Base-by-base conservation (phyloP, 2,113 vertebrate genomes). In the Ictalurus punctatus region DNA sequence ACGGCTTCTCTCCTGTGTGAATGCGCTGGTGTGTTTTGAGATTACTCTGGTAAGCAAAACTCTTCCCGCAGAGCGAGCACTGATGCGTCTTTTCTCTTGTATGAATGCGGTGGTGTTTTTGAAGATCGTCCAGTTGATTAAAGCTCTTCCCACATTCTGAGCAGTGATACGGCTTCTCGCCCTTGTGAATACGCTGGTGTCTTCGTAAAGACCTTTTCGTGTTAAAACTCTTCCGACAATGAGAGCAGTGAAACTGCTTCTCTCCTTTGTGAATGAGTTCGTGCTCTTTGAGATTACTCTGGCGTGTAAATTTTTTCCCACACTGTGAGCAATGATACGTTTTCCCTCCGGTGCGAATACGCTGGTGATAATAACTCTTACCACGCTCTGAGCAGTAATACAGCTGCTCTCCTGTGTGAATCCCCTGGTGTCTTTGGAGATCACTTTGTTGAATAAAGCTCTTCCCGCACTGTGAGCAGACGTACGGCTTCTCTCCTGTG, bases 201-300 rank as follows among this genome's bases (percentile, higher is more conserved):
- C 71, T 37, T 10, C 34, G 30, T 73, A 73, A 40, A 37, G 71
- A 73, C 9, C 71, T 7, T 73, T 73, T 73, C 6, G 71, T 73
- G 37, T 73, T 73, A 3, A 73, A 73, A 73, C 71, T 37, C 71
- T 73, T 73, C 19, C 34, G 71, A 73, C 30, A 73, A 3, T 21
- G 30, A 73, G 71, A 73, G 34, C 71, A 73, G 34, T 37, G 69
- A 40, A 73, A 73, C 3, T 73, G 71, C 30, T 40, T 73, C 17
- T 73, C 71, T 73, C 71, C 71, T 73, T 37, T 73, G 34, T 73
- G 71, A 37, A 73, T 73, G 34, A 73, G 71, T 73, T 73, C 71
- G 2, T 73, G 71, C 71, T 73, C 71, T 73, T 73, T 73, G 17
- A 73, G 71, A 73, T 73, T 73, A 21, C 34, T 37, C 6, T 73